These are phyloP conservation scores for Arctopsyche grandis DNA, from an alignment of 1,140 invertebrate species.

Conservation along the genomic window DNA sequence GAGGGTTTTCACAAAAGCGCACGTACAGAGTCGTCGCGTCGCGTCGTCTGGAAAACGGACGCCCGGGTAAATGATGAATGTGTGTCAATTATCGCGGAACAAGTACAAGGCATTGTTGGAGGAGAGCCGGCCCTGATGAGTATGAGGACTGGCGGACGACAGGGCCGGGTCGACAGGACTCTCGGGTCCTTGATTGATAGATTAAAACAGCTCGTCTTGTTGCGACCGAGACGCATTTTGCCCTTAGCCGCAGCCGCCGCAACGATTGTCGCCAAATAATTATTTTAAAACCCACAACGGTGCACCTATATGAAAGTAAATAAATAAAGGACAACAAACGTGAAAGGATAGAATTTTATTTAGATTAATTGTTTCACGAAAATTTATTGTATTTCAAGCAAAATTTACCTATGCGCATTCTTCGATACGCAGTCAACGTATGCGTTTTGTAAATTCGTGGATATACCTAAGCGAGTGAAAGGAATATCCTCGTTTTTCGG, in stretches of 20 bases:
- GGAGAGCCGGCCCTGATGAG: conserved; percentile 23
- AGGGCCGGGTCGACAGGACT: conserved; percentile 10
- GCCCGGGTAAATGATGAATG: conserved; percentile 49
- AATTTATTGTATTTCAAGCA: too few species aligned
- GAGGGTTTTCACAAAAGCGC: not conserved
- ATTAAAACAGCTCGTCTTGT: conserved; percentile 37
- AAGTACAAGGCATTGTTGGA: conserved; percentile 42
- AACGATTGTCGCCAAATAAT: conserved; percentile 34
- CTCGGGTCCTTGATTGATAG: conserved; percentile 47
- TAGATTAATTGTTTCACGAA: too few species aligned
- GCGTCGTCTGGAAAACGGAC: not conserved
- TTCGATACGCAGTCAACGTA: not conserved
- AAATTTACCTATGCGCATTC: not conserved
- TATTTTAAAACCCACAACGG: not conserved
- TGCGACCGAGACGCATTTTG: conserved; percentile 9
- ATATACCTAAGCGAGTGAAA: not conserved
- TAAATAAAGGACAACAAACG: too few species aligned
- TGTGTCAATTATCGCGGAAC: conserved; percentile 52
- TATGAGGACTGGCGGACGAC: conserved; percentile 32
- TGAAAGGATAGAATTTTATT: too few species aligned
- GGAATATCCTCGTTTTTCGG: conserved; percentile 36
- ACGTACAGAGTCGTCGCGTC: not conserved
- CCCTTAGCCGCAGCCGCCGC: conserved; percentile 4
- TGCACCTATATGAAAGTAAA: too few species aligned
- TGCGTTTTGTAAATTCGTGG: conserved; percentile 7